Evolutionary conservation across 1,140 invertebrate species (phyloP).

Genomic region (Pristionchus pacificus): DNA sequence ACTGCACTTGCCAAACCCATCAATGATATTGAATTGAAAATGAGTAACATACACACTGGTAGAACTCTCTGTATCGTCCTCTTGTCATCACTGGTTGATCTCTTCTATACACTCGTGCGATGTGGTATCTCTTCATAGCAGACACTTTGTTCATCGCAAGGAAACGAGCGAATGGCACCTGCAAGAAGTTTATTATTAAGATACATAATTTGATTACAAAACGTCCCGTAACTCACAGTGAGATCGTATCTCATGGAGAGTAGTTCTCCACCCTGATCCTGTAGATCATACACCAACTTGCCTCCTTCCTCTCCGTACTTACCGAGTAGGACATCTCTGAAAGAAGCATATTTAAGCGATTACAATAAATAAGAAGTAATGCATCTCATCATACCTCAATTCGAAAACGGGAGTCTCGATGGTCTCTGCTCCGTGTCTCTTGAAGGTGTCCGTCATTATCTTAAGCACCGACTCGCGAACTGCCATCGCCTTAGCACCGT

Average conservation of each 20-base stretch:
- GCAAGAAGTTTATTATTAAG: constrained; percentile 63
- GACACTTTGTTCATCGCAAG: constrained; percentile 95
- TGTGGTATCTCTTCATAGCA: constrained; percentile 74
- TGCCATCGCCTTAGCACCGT: constrained; percentile 87
- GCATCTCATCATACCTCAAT: constrained; percentile 63
- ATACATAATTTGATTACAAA: constrained; percentile 65
- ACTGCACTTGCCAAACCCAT: no score
- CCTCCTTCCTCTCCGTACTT: constrained; percentile 99
- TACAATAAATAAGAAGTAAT: background rate
- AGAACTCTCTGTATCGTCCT: constrained; percentile 95
- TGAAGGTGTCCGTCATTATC: constrained; percentile 84
- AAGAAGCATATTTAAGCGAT: no score
- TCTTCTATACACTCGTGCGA: constrained; percentile 79
- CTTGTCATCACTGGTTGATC: constrained; percentile 94
- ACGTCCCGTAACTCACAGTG: constrained; percentile 57
- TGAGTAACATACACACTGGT: constrained; percentile 84
- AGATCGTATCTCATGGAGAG: constrained; percentile 64
- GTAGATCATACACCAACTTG: constrained; percentile 95
- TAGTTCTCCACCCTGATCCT: constrained; percentile 94
- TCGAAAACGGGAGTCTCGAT: constrained; percentile 99
- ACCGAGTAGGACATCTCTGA: constrained; percentile 84
- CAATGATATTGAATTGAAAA: constrained; percentile 13
- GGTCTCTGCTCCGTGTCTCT: constrained; percentile 92
- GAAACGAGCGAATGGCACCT: constrained; percentile 92
- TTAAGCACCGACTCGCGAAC: constrained; percentile 80